Base-by-base conservation (phyloP, 2,113 vertebrate species). In the Eolophus roseicapilla region DNA sequence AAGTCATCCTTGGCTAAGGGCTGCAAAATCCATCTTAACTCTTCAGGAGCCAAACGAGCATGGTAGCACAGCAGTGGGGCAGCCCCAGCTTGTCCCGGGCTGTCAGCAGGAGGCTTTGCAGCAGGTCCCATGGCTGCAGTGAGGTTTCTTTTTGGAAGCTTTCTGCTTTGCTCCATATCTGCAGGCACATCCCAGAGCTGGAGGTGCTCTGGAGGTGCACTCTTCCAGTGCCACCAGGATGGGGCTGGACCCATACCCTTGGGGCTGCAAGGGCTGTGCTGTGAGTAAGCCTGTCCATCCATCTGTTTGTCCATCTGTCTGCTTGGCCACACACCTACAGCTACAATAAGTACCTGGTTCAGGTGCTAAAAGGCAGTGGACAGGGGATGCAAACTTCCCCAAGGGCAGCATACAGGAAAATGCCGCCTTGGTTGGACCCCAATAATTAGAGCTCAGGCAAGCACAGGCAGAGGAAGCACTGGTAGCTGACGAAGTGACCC, bases 381-480 rank as follows among this genome's bases (percentile, higher is more conserved):
- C 23, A n/a, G 65, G 65, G 23, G 10, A 25, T 68, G 13, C 57
- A 39, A 44, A 13, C 6, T 3, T 62, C 18, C 31, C 20, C 62
- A 7, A 0, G 4, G 76, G 27, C 63, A 79, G 71, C 62, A 63
- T 15, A 1, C 1, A 2, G 24, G 21, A 46, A 55, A 21, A 15
- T 1, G 0, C 11, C 1, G 0, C 39, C 57, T n/a, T 1, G 2
- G 14, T 24, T 41, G 50, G 46, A 73, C 17, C 8, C 21, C 0
- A 2, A 16, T 16, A 63, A 28, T 4, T 5, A 37, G 27, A 28
- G 50, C 62, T 47, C 55, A 18, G 33, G 39, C 0, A 0, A 25
- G 59, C 0, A 0, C 3, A 19, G 59, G 62, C 69, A 52, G 33
- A 63, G 62, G 47, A 59, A 46, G 18, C 2, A 4, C 7, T 3